Conservation (phyloP, 2,797 vertebrate genomes). For the Acestrorhynchus altus region DNA sequence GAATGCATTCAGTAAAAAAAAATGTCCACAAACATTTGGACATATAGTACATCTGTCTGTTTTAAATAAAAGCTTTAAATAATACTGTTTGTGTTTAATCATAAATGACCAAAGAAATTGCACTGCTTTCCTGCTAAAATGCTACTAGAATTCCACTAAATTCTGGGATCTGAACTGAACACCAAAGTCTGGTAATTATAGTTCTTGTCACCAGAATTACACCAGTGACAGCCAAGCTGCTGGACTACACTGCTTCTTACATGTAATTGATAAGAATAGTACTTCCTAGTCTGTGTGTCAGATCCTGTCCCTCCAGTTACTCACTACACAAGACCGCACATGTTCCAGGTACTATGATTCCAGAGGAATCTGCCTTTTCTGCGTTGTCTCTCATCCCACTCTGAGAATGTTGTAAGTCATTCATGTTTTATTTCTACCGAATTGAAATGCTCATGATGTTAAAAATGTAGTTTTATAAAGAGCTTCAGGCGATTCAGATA, state of each 20-base stretch:
- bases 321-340: neutral
- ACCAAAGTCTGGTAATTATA: no score
- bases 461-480: neutral
- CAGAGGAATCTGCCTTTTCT: neutral
- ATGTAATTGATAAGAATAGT: neutral
- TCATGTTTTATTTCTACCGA: neutral
- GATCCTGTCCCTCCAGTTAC: constrained; percentile 3
- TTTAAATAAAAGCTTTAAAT: no score
- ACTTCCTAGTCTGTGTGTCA: neutral
- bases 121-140: neutral
- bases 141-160: no score
- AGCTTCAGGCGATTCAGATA: neutral
- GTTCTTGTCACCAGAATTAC: no score
- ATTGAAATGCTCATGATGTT: neutral
- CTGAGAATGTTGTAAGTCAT: neutral
- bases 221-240: neutral
- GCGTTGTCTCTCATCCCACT: neutral
- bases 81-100: no score
- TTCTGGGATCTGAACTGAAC: no score
- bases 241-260: neutral
- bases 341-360: neutral
- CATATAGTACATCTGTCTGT: no score
- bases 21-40: no score
- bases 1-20: no score
- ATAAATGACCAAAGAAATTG: no score